phyloP scores from a whole-genome alignment of 2,888 invertebrate genomes.

The Caenorhabditis afra region DNA sequence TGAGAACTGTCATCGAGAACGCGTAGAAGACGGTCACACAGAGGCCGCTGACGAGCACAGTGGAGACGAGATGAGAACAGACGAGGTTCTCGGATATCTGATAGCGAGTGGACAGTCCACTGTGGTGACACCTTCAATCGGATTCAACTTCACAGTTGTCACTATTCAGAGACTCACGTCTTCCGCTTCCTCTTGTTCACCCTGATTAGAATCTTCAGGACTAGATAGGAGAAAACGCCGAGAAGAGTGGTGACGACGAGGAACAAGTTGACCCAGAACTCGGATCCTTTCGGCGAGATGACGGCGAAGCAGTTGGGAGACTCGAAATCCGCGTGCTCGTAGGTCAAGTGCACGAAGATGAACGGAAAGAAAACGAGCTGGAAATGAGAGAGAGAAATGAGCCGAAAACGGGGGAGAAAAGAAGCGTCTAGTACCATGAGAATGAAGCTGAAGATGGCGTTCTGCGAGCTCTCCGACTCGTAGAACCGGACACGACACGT shows the following conservation, averaged over 20 bases:
- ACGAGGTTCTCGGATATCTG: not conserved
- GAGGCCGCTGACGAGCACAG: not conserved
- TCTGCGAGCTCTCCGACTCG: not conserved
- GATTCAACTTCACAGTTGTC: no score
- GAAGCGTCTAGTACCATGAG: no score
- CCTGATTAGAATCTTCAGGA: not conserved
- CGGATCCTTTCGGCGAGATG: not conserved
- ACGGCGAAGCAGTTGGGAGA: not conserved
- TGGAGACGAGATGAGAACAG: not conserved
- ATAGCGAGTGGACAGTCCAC: not conserved
- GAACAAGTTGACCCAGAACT: not conserved
- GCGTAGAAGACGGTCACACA: not conserved
- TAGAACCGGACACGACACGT: not conserved
- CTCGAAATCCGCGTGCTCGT: not conserved
- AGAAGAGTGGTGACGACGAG: not conserved
- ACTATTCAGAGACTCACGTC: no score
- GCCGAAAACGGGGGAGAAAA: no score
- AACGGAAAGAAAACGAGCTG: not conserved
- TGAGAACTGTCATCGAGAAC: not conserved
- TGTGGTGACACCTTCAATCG: no score
- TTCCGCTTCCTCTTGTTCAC: not conserved
- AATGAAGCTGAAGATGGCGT: not conserved
- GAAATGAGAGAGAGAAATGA: not conserved
- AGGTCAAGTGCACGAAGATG: not conserved
- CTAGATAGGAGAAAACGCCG: not conserved